Conservation (phyloP, 2,113 vertebrate genomes). For the Pteronura brasiliensis region DNA sequence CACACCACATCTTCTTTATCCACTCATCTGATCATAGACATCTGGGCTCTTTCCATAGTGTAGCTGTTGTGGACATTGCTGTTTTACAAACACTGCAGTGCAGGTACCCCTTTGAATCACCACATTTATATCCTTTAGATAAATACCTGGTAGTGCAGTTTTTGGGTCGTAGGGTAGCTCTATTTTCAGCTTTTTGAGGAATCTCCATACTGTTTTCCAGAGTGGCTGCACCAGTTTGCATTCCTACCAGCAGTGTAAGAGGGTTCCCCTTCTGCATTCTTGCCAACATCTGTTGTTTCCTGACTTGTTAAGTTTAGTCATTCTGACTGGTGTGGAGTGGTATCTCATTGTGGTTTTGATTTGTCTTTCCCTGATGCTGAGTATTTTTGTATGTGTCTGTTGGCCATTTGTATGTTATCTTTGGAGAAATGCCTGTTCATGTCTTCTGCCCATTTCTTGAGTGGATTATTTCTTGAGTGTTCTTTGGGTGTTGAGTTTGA, state of each 20-base stretch:
- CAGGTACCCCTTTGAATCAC: background rate
- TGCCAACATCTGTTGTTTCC: background rate
- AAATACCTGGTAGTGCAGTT: background rate
- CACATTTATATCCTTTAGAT: background rate
- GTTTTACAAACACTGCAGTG: background rate
- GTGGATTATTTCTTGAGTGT: no score
- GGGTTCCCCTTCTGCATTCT: background rate
- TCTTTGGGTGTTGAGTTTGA: no score
- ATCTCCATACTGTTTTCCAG: background rate
- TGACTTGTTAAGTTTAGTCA: background rate
- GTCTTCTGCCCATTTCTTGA: no score
- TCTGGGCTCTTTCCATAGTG: background rate
- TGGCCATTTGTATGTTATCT: no score
- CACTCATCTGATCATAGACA: background rate
- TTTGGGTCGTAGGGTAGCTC: background rate
- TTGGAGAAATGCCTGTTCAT: no score
- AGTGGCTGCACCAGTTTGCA: background rate
- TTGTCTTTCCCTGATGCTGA: no score
- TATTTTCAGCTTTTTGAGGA: background rate
- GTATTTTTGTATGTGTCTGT: no score
- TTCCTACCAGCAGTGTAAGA: background rate
- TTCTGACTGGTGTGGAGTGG: background rate
- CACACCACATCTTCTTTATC: background rate
- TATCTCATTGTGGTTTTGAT: no score
- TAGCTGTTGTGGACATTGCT: background rate